Evolutionary conservation across 2,113 vertebrate species (phyloP).

Genomic region (Cryptomyrus ogoouensis): DNA sequence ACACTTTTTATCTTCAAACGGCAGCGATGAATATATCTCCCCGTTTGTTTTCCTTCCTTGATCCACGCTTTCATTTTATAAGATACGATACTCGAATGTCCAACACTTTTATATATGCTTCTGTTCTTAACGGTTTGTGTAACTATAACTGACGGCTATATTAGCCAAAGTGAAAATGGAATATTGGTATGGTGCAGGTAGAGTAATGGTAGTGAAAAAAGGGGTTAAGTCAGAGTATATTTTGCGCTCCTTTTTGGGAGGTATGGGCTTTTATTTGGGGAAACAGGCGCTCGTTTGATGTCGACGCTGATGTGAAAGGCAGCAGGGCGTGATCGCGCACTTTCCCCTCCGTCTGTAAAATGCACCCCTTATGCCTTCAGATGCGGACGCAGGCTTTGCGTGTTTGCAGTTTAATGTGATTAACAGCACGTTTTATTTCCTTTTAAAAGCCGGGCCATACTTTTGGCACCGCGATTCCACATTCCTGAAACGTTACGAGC

Average conservation of each 20-base stretch:
- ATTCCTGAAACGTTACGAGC: constrained; percentile 37
- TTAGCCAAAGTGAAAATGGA: background rate
- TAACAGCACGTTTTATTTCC: constrained; percentile 53
- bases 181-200: background rate
- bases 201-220: background rate
- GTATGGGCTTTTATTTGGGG: background rate
- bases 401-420: constrained; percentile 47
- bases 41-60: constrained; percentile 30
- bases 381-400: constrained; percentile 35
- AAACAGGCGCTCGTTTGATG: background rate
- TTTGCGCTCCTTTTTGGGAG: background rate
- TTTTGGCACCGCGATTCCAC: constrained; percentile 38
- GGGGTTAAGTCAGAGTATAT: background rate
- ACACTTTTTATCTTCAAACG: constrained; percentile 58
- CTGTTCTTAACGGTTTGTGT: background rate
- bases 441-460: constrained; percentile 47
- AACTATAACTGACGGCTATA: background rate
- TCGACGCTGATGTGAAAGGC: background rate
- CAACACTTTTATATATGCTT: background rate
- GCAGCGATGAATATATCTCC: constrained; percentile 57
- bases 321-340: background rate
- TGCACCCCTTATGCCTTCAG: constrained; percentile 10
- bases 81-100: background rate
- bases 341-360: constrained; percentile 34
- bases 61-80: background rate